phyloP scores from a whole-genome alignment of 2,113 vertebrate species.

The Argyrosomus japonicus region DNA sequence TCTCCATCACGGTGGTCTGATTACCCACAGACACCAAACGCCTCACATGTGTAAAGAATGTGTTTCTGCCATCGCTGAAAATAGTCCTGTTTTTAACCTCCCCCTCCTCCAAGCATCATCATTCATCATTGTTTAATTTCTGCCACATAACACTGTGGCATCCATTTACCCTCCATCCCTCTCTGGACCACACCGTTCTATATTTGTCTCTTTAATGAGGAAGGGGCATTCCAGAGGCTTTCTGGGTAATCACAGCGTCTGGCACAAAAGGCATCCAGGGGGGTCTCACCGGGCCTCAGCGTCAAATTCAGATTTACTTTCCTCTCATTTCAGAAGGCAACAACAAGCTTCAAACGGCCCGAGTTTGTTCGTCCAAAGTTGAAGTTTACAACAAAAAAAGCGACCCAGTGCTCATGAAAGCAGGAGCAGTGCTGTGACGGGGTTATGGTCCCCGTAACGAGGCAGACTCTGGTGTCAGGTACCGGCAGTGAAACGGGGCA shows the following conservation, averaged over 20 bases:
- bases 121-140: conserved; percentile 75
- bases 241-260: conserved; percentile 76
- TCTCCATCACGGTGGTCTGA: not conserved
- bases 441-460: conserved; percentile 49
- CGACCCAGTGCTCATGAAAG: conserved; percentile 28
- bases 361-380: conserved; percentile 14
- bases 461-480: conserved; percentile 52
- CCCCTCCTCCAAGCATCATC: conserved; percentile 43
- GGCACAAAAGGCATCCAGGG: conserved; percentile 62
- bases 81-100: conserved; percentile 39
- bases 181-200: conserved; percentile 64
- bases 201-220: conserved; percentile 79
- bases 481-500: conserved; percentile 62
- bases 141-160: conserved; percentile 63
- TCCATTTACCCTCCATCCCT: conserved; percentile 66
- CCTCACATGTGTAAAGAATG: conserved; percentile 31
- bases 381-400: conserved; percentile 48
- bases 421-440: conserved; percentile 10
- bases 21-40: conserved; percentile 14
- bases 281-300: conserved; percentile 21
- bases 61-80: conserved; percentile 44
- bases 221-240: conserved; percentile 71
- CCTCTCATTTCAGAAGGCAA: conserved; percentile 21
- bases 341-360: conserved; percentile 29
- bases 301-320: conserved; percentile 46